Evolutionary conservation across 1,140 invertebrate genomes (phyloP).

Genomic region (Drosophila punjabiensis): DNA sequence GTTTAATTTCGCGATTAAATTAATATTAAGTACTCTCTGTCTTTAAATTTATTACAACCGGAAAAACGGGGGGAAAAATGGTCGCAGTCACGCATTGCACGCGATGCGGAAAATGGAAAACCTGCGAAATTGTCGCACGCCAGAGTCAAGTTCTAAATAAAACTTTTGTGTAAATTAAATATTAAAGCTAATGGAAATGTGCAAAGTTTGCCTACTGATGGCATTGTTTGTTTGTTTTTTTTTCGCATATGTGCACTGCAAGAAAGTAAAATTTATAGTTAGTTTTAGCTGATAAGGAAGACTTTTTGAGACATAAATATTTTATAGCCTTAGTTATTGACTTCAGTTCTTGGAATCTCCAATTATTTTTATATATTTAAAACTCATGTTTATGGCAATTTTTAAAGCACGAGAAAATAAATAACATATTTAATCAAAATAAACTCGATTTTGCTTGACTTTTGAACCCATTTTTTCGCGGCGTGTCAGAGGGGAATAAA

Average conservation of each 20-base stretch:
- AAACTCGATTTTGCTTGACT: neutral
- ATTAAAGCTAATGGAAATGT: conserved; percentile 72
- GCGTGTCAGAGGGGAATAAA: conserved; percentile 47
- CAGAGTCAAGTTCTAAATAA: conserved; percentile 44
- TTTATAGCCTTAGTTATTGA: neutral
- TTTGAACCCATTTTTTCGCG: conserved; percentile 7
- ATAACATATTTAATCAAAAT: neutral
- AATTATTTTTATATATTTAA: neutral
- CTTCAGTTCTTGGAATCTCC: neutral
- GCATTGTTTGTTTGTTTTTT: neutral
- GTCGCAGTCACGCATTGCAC: conserved; percentile 64
- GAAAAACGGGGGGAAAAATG: conserved; percentile 44
- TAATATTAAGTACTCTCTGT: conserved; percentile 74
- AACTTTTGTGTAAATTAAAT: conserved; percentile 60
- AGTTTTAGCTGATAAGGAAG: neutral
- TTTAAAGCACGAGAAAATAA: too few relatives aligned
- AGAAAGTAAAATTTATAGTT: neutral
- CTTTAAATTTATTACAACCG: conserved; percentile 57
- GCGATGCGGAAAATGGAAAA: conserved; percentile 63
- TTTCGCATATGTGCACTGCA: conserved; percentile 17
- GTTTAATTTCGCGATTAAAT: conserved; percentile 75
- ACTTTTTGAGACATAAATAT: neutral
- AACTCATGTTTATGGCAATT: neutral
- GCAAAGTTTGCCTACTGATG: conserved; percentile 31
- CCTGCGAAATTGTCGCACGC: conserved; percentile 55